phyloP scores from a whole-genome alignment of 2,113 vertebrate genomes.

The Callaeas wilsoni region DNA sequence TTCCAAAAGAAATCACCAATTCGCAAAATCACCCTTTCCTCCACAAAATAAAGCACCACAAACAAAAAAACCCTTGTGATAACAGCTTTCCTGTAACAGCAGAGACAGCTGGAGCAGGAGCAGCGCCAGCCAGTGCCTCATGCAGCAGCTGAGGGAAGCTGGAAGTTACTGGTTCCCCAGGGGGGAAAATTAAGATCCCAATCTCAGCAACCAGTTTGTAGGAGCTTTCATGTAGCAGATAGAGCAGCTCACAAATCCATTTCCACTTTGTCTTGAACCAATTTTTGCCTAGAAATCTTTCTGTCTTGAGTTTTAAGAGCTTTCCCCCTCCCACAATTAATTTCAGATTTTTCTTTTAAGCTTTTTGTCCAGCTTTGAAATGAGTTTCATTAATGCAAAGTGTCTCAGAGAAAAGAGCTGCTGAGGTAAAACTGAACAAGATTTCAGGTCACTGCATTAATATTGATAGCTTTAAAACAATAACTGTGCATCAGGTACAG shows the following conservation, averaged over 20 bases:
- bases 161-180: neutral
- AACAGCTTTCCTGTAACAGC: neutral
- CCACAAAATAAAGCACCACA: neutral
- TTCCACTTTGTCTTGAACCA: neutral
- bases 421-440: neutral
- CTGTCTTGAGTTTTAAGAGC: neutral
- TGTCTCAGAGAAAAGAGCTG: neutral
- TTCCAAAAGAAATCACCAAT: neutral
- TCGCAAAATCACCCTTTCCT: neutral
- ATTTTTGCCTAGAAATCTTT: neutral
- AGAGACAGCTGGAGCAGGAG: neutral
- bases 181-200: neutral
- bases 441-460: neutral
- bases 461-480: neutral
- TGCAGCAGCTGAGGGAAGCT: neutral
- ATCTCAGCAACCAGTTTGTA: neutral
- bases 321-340: neutral
- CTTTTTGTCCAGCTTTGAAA: neutral
- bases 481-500: neutral
- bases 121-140: neutral
- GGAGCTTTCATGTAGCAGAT: neutral
- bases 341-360: neutral
- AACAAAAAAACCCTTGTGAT: neutral
- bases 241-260: neutral
- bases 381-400: neutral